phyloP scores from a whole-genome alignment of 2,797 vertebrate genomes.

The Urosaurus nigricauda region DNA sequence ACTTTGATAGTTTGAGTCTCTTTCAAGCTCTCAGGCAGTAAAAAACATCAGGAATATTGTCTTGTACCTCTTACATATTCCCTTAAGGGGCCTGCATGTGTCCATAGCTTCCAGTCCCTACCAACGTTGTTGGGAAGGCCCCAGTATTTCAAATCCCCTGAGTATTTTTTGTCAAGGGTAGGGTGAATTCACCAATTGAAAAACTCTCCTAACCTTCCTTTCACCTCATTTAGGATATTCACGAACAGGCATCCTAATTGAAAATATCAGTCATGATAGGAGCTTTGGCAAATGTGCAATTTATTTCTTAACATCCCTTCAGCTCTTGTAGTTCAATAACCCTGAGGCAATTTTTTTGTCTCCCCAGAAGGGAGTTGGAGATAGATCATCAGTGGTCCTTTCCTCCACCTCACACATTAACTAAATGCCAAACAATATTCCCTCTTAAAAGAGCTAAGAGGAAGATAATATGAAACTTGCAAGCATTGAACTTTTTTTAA shows the following conservation, averaged over 20 bases:
- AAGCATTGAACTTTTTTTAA: slow-evolving; percentile 60
- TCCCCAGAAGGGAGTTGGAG: slow-evolving; percentile 61
- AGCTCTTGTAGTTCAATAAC: slow-evolving; percentile 56
- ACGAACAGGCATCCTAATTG: slow-evolving; percentile 56
- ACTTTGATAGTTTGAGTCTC: background rate
- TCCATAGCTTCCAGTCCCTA: no score
- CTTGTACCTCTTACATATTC: background rate
- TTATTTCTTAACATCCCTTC: slow-evolving; percentile 52
- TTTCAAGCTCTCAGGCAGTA: background rate
- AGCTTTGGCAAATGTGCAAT: slow-evolving; percentile 63
- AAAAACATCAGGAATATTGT: background rate
- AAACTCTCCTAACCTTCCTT: background rate
- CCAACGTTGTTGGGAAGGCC: background rate
- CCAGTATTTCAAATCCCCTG: background rate
- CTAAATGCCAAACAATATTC: slow-evolving; percentile 59
- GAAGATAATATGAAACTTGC: slow-evolving; percentile 56
- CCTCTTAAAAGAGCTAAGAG: slow-evolving; percentile 45
- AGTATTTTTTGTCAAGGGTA: background rate
- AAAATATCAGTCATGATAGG: slow-evolving; percentile 67
- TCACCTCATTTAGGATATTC: slow-evolving; percentile 50
- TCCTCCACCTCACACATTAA: slow-evolving; percentile 48
- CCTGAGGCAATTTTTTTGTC: slow-evolving; percentile 52
- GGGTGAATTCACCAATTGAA: background rate
- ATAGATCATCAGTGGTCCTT: slow-evolving; percentile 32
- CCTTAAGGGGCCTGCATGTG: background rate